These are phyloP conservation scores for Silurus meridionalis DNA, from an alignment of 2,113 vertebrate genomes.

Conservation along the genomic window DNA sequence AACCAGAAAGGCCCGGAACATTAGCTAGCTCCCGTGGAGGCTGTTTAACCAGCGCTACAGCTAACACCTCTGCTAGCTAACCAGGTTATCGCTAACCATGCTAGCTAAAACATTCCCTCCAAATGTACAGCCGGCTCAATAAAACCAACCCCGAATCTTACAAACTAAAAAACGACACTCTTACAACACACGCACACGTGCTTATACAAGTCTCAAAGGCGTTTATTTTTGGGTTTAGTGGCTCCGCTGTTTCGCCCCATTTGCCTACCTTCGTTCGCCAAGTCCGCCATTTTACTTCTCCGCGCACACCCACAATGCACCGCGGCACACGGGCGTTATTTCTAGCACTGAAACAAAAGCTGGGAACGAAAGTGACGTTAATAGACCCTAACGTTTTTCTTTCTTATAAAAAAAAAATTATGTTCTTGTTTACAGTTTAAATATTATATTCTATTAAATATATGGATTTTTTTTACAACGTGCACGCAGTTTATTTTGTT, in stretches of 20 bases:
- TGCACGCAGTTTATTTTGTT: neutral
- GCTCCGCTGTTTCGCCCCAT: conserved; percentile 59
- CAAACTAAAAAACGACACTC: neutral
- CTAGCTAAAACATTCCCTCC: conserved; percentile 32
- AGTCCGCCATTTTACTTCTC: conserved; percentile 87
- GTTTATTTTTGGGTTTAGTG: conserved; percentile 58
- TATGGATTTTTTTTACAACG: neutral
- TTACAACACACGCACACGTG: neutral
- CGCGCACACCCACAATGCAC: conserved; percentile 81
- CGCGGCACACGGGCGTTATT: conserved; percentile 63
- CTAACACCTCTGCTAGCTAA: conserved; percentile 30
- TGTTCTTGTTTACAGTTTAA: neutral
- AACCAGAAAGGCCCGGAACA: conserved; percentile 20
- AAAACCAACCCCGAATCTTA: neutral
- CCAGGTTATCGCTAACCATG: conserved; percentile 13
- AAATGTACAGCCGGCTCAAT: neutral
- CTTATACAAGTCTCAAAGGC: neutral
- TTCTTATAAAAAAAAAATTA: neutral
- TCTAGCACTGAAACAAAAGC: conserved; percentile 40
- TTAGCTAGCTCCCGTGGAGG: neutral
- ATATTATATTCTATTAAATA: neutral
- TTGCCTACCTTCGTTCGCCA: conserved; percentile 86
- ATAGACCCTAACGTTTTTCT: neutral
- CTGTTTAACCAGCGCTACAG: neutral
- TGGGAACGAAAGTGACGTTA: neutral